Base-by-base conservation (phyloP, 2,888 invertebrate genomes). In the Luffia ferchaultella region DNA sequence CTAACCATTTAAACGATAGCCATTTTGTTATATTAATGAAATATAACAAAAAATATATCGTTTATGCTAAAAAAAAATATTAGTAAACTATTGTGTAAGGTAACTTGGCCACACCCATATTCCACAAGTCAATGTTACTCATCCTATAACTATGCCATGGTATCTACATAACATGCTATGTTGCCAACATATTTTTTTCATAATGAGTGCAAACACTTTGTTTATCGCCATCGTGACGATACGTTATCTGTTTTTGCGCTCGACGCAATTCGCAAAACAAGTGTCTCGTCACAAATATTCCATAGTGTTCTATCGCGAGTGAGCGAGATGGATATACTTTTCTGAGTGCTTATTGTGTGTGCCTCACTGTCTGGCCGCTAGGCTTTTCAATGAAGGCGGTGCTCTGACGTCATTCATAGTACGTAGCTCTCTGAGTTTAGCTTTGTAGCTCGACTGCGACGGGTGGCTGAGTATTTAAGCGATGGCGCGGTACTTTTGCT, bases 391-490 rank as follows among this genome's bases (percentile, higher is more conserved):
- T 66, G 73, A 68, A 71, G 68, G 12, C 65, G 63, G 60, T 60
- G 62, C 51, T 60, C 59, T 67, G 69, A 79, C 83, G 84, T 82
- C 76, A 75, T 73, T 84, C 76, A 80, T 78, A 76, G 84, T 84
- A 85, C 84, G 85, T 85, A 85, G 85, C 85, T 85, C 76, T 78
- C 71, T 74, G 80, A 84, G 68, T 68, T 69, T 68, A 71, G 80
- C 79, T 63, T 62, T 73, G 78, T 74, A 78, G 76, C 78, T 80
- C 78, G 78, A 69, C 68, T 73, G 71, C 18, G 17, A 70, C 60
- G 48, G 55, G 60, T 59, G 64, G 66, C 70, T 68, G 67, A 71
- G 70, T 80, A 77, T 79, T 76, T 74, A 61, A 58, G 58, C 63
- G 55, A 56, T 58, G 58, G 66, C 62, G 65, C 70, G 30, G 30